These are phyloP conservation scores for Vulpes ferrilata DNA, from an alignment of 2,113 vertebrate species.

Conservation along the genomic window DNA sequence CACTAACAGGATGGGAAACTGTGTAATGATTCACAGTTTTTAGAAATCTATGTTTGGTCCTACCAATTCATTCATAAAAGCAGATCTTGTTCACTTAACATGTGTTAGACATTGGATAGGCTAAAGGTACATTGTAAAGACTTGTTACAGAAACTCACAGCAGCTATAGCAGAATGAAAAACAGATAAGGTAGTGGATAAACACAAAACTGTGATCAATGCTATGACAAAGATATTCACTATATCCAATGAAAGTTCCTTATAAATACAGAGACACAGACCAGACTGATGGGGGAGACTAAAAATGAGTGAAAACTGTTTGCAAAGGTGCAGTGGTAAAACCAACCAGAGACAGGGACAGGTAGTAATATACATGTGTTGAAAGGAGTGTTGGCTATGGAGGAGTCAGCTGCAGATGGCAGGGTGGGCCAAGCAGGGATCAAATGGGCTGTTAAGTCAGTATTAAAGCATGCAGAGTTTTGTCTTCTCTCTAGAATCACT, in stretches of 20 bases:
- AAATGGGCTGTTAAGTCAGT: not conserved
- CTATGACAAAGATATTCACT: not conserved
- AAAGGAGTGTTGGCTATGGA: not conserved
- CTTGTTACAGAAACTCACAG: not conserved
- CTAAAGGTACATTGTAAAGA: not conserved
- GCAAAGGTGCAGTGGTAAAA: not conserved
- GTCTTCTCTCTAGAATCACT: not conserved
- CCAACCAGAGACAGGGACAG: not conserved
- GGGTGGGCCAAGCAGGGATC: not conserved
- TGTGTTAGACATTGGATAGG: not conserved
- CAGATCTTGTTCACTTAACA: not conserved
- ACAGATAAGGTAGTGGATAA: not conserved
- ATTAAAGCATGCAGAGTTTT: not conserved
- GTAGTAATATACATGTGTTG: rapidly evolving
- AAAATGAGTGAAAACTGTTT: not conserved
- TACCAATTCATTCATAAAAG: not conserved
- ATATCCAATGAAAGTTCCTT: not conserved
- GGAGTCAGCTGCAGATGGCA: not conserved
- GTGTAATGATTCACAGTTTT: not conserved
- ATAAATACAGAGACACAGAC: not conserved
- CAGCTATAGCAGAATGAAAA: not conserved
- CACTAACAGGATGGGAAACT: not conserved
- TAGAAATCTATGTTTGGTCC: not conserved
- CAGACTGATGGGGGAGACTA: not conserved
- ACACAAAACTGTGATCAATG: not conserved